Base-by-base conservation (phyloP, 2,888 invertebrate species). In the Lucinisca nassula region DNA sequence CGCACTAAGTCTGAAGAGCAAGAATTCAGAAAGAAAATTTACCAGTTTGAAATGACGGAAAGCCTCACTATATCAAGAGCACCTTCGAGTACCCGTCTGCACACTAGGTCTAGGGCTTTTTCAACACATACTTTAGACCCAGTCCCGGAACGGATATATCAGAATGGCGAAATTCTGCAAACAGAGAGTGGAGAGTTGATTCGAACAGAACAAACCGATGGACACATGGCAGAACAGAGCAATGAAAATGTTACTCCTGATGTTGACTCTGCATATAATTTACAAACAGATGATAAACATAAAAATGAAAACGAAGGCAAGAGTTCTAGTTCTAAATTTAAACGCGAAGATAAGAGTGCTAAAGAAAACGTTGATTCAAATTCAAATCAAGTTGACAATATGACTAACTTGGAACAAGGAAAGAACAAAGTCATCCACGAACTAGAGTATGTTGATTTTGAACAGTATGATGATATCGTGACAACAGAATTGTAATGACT, bases 31-130 rank as follows among this genome's bases (percentile, higher is more conserved):
- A 80, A 82, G 27, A 85, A 86, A n/a, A 90, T 90, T 17, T 72
- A 73, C 30, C 84, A 85, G 45, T 90, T 84, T 73, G 90, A 90
- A 40, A 87, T 76, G 75, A 78, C 90, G 24, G 90, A 90, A 30
- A 45, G 83, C 27, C 72, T 90, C 6, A 88, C 90, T 0, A 67
- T 67, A 67, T 61, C 87, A 0, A 84, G 90, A 6, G 85, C 90
- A 27, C 79, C 84, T n/a, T 85, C 87, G 1, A 75, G 85, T 4
- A 87, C 90, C 14, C 55, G 84, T 37, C 84, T 88, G 87, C 75
- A 73, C 70, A 55, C 78, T 3, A 76, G 82, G 30, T 67, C 82
- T 4, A 78, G 67, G 77, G 37, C 40, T 0, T 73, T 78, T 58
- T 10, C 32, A 6, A 8, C 35, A 21, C 32, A 32, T 21, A 35